Percentiles rank a stretch among this genome's conserved stretches.
These are phyloP conservation scores for Hypotaenidia okinawae DNA, from an alignment of 2,797 vertebrate genomes.

Conservation along the genomic window DNA sequence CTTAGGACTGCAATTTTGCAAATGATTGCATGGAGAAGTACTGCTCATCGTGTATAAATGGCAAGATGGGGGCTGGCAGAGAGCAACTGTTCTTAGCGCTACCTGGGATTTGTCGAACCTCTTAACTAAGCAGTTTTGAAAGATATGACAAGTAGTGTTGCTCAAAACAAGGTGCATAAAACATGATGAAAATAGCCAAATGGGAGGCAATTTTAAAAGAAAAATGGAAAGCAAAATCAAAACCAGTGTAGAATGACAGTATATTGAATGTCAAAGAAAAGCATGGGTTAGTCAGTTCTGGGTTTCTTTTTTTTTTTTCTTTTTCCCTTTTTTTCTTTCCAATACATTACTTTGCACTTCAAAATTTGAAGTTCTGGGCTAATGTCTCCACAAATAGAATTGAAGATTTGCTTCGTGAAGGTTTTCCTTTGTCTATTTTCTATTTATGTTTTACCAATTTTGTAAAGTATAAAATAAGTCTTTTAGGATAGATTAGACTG, in stretches of 20 bases:
- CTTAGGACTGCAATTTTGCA: background rate
- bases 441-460: background rate
- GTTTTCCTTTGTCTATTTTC: background rate
- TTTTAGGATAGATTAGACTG: slow-evolving; percentile 62
- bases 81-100: background rate
- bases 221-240: slow-evolving; percentile 25
- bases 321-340: background rate
- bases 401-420: background rate
- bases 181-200: slow-evolving; percentile 4
- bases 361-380: background rate
- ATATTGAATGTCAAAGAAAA: background rate
- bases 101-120: background rate
- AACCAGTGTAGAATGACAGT: background rate
- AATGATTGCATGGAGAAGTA: background rate
- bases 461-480: slow-evolving; percentile 11
- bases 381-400: background rate
- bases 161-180: background rate
- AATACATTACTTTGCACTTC: background rate
- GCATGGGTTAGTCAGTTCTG: background rate
- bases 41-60: background rate
- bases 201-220: background rate
- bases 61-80: background rate
- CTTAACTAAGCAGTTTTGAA: slow-evolving; percentile 23
- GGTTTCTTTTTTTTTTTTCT: background rate
- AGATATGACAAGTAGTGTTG: background rate